Conservation (phyloP, 2,888 invertebrate species). For the Drosophila nr. perissopoda region DNA sequence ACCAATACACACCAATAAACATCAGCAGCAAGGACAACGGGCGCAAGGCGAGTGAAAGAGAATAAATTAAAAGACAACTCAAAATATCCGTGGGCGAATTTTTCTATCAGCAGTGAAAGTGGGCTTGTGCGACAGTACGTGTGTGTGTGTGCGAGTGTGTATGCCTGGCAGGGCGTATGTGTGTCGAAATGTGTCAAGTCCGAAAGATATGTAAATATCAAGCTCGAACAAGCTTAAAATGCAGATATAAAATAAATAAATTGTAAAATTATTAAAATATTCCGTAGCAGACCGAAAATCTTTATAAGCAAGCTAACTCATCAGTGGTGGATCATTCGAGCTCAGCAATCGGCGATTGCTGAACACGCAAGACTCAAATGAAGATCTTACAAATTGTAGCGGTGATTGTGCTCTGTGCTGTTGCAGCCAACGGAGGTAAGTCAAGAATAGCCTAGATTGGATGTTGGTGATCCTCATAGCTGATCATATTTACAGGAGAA, state of each 20-base stretch:
- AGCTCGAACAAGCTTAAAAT: not conserved
- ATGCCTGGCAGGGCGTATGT: constrained; percentile 24
- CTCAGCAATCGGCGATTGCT: constrained; percentile 25
- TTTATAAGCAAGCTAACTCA: constrained; percentile 58
- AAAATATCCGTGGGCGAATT: constrained; percentile 77
- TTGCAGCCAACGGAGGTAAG: constrained; percentile 63
- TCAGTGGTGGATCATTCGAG: constrained; percentile 36
- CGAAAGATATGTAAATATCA: constrained; percentile 52
- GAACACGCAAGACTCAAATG: constrained; percentile 43
- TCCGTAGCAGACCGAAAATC: constrained; percentile 12
- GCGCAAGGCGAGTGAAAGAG: constrained; percentile 59
- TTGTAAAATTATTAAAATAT: too few relatives aligned
- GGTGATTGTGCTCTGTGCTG: constrained; percentile 45
- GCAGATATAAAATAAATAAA: not conserved
- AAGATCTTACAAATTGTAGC: constrained; percentile 56
- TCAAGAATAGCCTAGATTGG: not conserved
- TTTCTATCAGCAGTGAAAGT: constrained; percentile 40
- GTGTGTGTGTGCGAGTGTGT: constrained; percentile 21
- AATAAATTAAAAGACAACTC: constrained; percentile 80
- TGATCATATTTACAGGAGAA: not conserved
- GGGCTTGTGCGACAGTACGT: not conserved
- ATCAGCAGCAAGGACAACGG: constrained; percentile 62
- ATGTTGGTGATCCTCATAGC: not conserved
- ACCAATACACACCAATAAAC: constrained; percentile 25
- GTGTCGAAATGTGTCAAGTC: constrained; percentile 55